Base-by-base conservation (phyloP, 1,140 invertebrate genomes). In the Heliothis virescens region DNA sequence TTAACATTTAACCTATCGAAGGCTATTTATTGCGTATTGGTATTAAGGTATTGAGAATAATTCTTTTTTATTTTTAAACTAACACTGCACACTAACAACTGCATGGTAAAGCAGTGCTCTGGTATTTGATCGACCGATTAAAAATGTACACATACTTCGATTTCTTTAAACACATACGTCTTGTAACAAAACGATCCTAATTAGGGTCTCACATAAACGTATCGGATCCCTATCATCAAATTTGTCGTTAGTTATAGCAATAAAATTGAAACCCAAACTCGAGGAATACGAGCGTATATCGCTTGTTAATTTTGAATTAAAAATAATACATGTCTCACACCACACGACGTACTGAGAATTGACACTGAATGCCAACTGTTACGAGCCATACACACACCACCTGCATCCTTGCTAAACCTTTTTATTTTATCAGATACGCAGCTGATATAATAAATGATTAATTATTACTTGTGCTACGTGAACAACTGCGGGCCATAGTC, bases 251-350 rank as follows among this genome's bases (percentile, higher is more conserved):
- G 26, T 15, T 13, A 29, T 60, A 7, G 21, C 12, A 13, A 60
- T 60, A 60, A 60, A 60, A 60, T 60, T 60, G 57, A 60, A 60
- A 60, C 21, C 21, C 26, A 15, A 29, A 60, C 11, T 13, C 21
- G 21, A 60, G 12, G 57, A 60, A 60, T 3, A 60, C 21, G 57
- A 29, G 12, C 11, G 11, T 5, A 26, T 60, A 26, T 60, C 21
- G 57, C 57, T 29, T 29, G 57, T 60, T 60, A 60, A 60, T 60
- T 60, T 60, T 59, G 57, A 59, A n/a, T n/a, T n/a, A n/a, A n/a
- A n/a, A n/a, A n/a, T n/a, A 12, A 29, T 29, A 60, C 57, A 60
- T 26, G 57, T 60, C 57, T 60, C 57, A 60, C 57, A 29, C 21
- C 21, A 57, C 21, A 60, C 57, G 9, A 60, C 16, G 18, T 60